phyloP scores from a whole-genome alignment of 2,113 vertebrate genomes.

The Morphnarchus princeps region DNA sequence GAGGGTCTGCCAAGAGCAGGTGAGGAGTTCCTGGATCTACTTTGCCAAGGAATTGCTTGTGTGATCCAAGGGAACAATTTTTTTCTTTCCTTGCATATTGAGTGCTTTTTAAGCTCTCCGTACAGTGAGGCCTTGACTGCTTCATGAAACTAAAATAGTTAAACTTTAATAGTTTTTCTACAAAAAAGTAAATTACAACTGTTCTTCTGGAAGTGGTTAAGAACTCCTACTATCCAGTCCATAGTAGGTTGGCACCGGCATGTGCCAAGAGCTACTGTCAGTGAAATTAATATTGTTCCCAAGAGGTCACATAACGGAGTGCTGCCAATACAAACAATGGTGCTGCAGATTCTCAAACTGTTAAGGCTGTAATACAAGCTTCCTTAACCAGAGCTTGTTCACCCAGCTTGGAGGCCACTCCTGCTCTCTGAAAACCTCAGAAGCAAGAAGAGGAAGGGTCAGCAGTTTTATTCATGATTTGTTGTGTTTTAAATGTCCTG shows the following conservation, averaged over 20 bases:
- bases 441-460: neutral
- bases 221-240: neutral
- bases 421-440: neutral
- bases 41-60: neutral
- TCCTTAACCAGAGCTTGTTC: neutral
- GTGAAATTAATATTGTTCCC: constrained; percentile 40
- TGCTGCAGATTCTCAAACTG: neutral
- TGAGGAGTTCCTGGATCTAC: neutral
- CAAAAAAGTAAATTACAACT: neutral
- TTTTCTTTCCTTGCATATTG: neutral
- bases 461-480: neutral
- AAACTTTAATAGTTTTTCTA: neutral
- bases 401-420: neutral
- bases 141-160: neutral
- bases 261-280: constrained; percentile 49
- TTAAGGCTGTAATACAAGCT: neutral
- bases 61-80: neutral
- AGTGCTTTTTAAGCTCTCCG: neutral
- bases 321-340: constrained; percentile 7
- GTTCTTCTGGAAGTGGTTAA: constrained; percentile 25
- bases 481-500: neutral
- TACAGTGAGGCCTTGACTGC: neutral
- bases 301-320: neutral
- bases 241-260: neutral
- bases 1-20: neutral